phyloP scores from a whole-genome alignment of 2,113 vertebrate genomes.

The Sapajus apella region DNA sequence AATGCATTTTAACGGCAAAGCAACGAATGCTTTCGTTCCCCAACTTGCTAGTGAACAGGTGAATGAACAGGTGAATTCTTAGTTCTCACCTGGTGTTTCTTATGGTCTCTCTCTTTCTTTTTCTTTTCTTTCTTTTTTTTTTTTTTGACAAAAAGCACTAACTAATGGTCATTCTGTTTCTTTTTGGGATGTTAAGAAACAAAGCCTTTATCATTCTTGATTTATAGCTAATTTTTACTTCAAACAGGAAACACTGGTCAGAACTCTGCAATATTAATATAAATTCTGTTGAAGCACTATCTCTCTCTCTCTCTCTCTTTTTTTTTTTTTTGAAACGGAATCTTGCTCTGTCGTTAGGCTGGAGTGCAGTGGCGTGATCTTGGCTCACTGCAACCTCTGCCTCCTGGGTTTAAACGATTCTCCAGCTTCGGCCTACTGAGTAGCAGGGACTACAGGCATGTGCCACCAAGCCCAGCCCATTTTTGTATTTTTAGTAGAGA shows the following conservation, averaged over 20 bases:
- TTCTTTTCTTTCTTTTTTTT: background rate
- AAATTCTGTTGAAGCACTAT: background rate
- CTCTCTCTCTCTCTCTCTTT: background rate
- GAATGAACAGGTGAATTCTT: background rate
- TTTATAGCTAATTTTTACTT: background rate
- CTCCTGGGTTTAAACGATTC: too few species aligned
- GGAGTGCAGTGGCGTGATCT: too few species aligned
- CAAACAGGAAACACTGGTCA: background rate
- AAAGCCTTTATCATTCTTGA: background rate
- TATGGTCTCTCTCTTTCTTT: too few species aligned
- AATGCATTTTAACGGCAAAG: background rate
- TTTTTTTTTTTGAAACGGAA: too few species aligned
- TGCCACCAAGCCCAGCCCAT: too few species aligned
- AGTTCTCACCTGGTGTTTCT: too few species aligned
- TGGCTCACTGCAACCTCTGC: too few species aligned
- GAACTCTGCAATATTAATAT: background rate
- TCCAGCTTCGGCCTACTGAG: too few species aligned
- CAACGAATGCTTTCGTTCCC: background rate
- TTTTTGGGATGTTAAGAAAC: background rate
- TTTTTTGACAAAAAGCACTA: background rate
- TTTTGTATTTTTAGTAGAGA: too few species aligned
- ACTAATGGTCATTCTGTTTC: background rate
- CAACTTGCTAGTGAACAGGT: background rate
- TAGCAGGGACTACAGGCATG: too few species aligned
- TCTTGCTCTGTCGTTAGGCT: too few species aligned